Evolutionary conservation across 37 sponge, comb jelly and placozoan genomes (phyloP).

Genomic region (Amphimedon queenslandica): DNA sequence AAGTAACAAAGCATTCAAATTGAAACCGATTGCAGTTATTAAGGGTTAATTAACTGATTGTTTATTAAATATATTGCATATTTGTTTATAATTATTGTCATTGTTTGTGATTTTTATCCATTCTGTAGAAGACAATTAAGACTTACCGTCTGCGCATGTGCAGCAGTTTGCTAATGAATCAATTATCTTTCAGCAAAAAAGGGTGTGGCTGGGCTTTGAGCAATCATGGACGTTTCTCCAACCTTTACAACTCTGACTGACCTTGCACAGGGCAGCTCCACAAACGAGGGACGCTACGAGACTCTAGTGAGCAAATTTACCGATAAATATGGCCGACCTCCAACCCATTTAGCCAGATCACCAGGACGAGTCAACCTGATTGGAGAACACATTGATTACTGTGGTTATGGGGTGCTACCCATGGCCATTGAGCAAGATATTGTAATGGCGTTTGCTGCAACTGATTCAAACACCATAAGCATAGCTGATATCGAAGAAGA

Average conservation of each 20-base stretch:
- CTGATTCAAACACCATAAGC: slow-evolving; percentile 7
- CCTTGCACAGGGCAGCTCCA: slow-evolving; percentile 40
- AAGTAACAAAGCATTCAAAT: slow-evolving; percentile 90
- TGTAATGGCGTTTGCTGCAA: slow-evolving; percentile 46
- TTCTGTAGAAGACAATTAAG: background rate
- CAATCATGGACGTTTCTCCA: slow-evolving; percentile 40
- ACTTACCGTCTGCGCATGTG: background rate
- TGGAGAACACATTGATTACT: slow-evolving; percentile 99
- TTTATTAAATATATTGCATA: too few species aligned
- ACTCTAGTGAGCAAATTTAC: slow-evolving; percentile 35
- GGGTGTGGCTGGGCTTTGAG: too few species aligned
- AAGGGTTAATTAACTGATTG: slow-evolving; percentile 71
- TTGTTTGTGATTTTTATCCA: background rate
- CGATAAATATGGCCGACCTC: slow-evolving; percentile 30
- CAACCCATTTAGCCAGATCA: slow-evolving; percentile 77
- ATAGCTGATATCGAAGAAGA: slow-evolving; percentile 39
- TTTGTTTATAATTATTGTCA: too few species aligned
- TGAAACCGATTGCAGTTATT: slow-evolving; percentile 97
- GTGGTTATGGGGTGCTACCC: slow-evolving; percentile 94
- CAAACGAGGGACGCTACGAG: slow-evolving; percentile 47
- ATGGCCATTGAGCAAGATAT: slow-evolving; percentile 92
- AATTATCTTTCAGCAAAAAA: too few species aligned
- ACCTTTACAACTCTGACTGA: slow-evolving; percentile 33
- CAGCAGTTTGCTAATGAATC: too few species aligned
- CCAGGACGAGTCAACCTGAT: slow-evolving; percentile 99